Conservation (phyloP, 2,113 vertebrate species). For the Junco hyemalis region DNA sequence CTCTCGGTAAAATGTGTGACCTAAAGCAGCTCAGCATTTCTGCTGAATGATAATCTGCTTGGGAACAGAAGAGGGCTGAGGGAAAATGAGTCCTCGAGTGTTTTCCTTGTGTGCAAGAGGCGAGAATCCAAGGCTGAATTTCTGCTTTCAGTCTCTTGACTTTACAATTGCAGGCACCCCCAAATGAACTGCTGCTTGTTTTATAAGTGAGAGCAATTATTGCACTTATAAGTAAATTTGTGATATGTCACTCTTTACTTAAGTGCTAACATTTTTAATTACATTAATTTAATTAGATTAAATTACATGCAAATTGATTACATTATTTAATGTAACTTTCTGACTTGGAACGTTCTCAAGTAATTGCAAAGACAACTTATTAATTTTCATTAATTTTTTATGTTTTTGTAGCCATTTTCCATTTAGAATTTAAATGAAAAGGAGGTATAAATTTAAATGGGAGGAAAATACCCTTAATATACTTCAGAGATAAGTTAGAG, state of each 20-base stretch:
- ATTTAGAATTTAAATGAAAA: background rate
- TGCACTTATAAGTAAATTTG: background rate
- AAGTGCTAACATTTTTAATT: background rate
- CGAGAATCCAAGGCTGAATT: background rate
- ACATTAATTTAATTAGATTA: background rate
- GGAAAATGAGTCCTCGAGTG: background rate
- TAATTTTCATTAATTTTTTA: background rate
- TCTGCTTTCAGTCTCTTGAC: background rate
- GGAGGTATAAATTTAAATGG: background rate
- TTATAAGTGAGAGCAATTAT: background rate
- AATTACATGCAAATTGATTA: background rate
- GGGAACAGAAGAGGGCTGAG: background rate
- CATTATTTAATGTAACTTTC: background rate
- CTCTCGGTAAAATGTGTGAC: background rate
- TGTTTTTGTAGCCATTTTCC: background rate
- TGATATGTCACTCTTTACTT: background rate
- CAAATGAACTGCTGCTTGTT: background rate
- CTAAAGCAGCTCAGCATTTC: background rate
- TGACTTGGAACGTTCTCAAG: background rate
- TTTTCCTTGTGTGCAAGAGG: background rate
- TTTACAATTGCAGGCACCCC: background rate
- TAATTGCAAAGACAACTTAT: background rate
- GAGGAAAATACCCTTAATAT: background rate
- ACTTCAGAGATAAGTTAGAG: background rate
- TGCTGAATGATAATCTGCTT: background rate